Evolutionary conservation across 1,140 invertebrate species (phyloP), one percentile per base, ranked within the genome.

Genomic region (Melipona quadrifasciata): DNA sequence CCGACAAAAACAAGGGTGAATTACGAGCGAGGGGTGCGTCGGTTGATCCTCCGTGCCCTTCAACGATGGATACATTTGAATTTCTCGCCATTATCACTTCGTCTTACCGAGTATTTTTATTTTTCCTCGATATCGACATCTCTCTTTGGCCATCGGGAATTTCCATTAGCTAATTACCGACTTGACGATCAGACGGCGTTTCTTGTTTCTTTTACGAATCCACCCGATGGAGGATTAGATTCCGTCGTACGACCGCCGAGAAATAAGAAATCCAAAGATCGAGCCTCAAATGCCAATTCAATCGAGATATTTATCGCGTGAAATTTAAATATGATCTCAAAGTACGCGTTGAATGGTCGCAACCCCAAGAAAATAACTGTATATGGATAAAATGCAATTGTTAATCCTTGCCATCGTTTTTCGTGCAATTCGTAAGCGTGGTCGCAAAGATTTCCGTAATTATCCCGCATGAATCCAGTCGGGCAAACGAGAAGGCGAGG

Each of bases 41-140:
- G 61, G 58, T 70, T 75, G 74, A 58, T 72, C 76, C 58, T 53
- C 78, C 82, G 55, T 73, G 61, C 55, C 64, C 74, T 88, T 80
- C n/a, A n/a, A n/a, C n/a, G n/a, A n/a, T n/a, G n/a, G 92, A 94
- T 94, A 94, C 93, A 94, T 94, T 94, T 94, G 91, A 94, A 94
- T 94, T 94, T 94, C 84, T 91, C 90, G 89, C 92, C 90, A 91
- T 91, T 93, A n/a, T n/a, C n/a, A 91, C 87, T 84, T 84, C 61
- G 76, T 76, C 86, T 57, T 57, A 21, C 27, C 61, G 77, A 57
- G 27, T 73, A 53, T 72, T 39, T 57, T 76, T 74, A 57, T 72
- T 51, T 55, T 64, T 73, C 47, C 78, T 72, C 10, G 10, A 21
- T n/a, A 24, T 47, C 61, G 76, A 77, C 10, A 57, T 80, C 85